Evolutionary conservation across 2,797 vertebrate species (phyloP).

Genomic region (Melanotaenia trifasciata): DNA sequence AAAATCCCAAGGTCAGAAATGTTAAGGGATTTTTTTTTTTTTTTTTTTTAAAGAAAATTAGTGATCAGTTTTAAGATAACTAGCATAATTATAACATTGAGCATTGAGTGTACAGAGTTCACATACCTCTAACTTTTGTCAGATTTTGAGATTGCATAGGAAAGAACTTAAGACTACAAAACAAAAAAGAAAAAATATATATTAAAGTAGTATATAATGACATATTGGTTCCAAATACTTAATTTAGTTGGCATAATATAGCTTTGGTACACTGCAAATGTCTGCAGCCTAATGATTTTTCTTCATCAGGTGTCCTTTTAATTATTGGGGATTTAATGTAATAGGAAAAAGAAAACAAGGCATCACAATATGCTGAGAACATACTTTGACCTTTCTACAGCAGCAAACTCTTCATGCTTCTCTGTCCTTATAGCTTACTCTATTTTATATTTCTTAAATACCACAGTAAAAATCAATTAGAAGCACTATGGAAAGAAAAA

Average conservation of each 20-base stretch:
- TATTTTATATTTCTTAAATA: constrained; percentile 39
- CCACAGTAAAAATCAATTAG: constrained; percentile 55
- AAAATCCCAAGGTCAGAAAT: neutral
- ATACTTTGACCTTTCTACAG: constrained; percentile 47
- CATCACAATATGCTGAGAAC: no score
- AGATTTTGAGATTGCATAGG: neutral
- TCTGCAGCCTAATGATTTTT: constrained; percentile 18
- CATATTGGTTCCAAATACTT: neutral
- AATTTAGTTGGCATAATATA: neutral
- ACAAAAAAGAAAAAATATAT: neutral
- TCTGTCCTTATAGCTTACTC: neutral
- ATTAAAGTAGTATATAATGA: neutral
- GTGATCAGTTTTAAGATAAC: neutral
- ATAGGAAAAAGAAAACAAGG: neutral
- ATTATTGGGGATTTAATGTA: constrained; percentile 40
- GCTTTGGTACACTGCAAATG: neutral
- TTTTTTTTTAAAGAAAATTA: neutral
- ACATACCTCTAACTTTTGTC: neutral
- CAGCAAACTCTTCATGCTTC: constrained; percentile 25
- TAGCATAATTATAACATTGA: neutral
- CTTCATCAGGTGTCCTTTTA: constrained; percentile 35
- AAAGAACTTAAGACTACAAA: neutral
- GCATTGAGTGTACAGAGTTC: neutral
- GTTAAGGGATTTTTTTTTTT: neutral
- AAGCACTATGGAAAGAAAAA: constrained; percentile 32